phyloP scores from a whole-genome alignment of 2,113 vertebrate species.

The Siniperca chuatsi region DNA sequence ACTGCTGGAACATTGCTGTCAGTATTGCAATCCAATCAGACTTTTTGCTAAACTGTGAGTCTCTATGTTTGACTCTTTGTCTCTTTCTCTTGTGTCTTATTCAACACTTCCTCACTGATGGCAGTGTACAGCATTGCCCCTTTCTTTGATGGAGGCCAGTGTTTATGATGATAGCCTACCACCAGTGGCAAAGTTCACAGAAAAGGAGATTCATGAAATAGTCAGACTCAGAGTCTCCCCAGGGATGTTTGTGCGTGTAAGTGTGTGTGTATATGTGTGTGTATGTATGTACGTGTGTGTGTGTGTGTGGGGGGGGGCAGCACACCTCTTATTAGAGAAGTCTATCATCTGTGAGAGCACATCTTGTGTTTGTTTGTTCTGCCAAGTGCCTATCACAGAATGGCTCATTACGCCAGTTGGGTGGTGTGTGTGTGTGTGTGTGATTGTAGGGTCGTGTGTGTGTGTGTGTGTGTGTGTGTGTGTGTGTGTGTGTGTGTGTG shows the following conservation, averaged over 20 bases:
- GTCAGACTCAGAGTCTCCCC: slow-evolving; percentile 17
- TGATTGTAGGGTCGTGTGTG: background rate
- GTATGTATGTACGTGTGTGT: background rate
- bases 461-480: slow-evolving; percentile 1
- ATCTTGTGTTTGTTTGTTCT: slow-evolving; percentile 62
- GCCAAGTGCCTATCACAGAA: slow-evolving; percentile 47
- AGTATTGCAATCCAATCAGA: slow-evolving; percentile 27
- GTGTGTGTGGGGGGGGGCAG: slow-evolving; percentile 19
- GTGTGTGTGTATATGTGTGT: background rate
- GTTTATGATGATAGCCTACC: slow-evolving; percentile 52
- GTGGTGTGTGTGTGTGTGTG: slow-evolving; percentile 18
- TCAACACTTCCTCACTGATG: slow-evolving; percentile 37
- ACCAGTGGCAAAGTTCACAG: slow-evolving; percentile 57
- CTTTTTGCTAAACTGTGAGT: background rate
- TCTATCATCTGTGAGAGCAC: slow-evolving; percentile 48
- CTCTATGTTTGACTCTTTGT: background rate
- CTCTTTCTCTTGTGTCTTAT: slow-evolving; percentile 1
- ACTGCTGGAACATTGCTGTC: slow-evolving; percentile 20
- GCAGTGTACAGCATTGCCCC: slow-evolving; percentile 6
- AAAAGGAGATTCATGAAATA: slow-evolving; percentile 49
- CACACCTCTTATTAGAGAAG: slow-evolving; percentile 48
- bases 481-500: background rate
- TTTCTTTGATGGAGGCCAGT: slow-evolving; percentile 46
- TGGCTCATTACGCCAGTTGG: slow-evolving; percentile 53
- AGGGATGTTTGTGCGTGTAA: background rate